phyloP scores from a whole-genome alignment of 2,113 vertebrate genomes.

The Hypocryptadius cinnamomeus region DNA sequence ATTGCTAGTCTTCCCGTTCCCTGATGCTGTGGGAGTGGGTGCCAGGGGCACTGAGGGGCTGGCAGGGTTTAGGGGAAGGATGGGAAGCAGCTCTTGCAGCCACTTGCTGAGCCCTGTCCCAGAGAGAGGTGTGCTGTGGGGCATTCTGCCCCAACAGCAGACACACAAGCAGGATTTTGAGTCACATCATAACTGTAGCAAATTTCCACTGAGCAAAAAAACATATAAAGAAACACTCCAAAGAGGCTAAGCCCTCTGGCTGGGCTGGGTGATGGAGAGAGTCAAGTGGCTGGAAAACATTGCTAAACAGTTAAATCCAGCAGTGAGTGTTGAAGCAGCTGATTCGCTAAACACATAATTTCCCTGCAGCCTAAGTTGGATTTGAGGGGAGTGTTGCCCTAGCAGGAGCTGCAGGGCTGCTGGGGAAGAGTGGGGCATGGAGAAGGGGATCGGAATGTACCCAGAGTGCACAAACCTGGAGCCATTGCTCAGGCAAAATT shows the following conservation, averaged over 20 bases:
- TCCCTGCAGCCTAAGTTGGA: neutral
- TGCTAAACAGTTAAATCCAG: constrained; percentile 12
- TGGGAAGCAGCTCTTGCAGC: neutral
- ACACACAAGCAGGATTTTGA: neutral
- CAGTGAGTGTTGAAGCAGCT: neutral
- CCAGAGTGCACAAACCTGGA: neutral
- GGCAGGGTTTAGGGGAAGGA: neutral
- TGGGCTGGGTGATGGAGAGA: neutral
- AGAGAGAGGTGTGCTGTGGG: neutral
- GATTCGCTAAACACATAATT: neutral
- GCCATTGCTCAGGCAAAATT: neutral
- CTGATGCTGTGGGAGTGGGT: neutral
- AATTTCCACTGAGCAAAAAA: neutral
- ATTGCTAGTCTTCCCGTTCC: neutral
- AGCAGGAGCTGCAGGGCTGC: neutral
- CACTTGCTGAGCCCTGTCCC: neutral
- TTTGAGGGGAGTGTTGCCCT: neutral
- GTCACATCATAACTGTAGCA: neutral
- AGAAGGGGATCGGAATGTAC: neutral
- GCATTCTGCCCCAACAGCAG: neutral
- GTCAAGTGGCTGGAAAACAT: constrained; percentile 31
- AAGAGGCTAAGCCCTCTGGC: neutral
- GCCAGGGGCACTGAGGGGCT: neutral
- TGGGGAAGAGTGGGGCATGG: neutral
- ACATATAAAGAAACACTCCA: neutral